These are phyloP conservation scores for Amblyopsis hoosieri DNA, from an alignment of 2,797 vertebrate genomes.

Conservation along the genomic window DNA sequence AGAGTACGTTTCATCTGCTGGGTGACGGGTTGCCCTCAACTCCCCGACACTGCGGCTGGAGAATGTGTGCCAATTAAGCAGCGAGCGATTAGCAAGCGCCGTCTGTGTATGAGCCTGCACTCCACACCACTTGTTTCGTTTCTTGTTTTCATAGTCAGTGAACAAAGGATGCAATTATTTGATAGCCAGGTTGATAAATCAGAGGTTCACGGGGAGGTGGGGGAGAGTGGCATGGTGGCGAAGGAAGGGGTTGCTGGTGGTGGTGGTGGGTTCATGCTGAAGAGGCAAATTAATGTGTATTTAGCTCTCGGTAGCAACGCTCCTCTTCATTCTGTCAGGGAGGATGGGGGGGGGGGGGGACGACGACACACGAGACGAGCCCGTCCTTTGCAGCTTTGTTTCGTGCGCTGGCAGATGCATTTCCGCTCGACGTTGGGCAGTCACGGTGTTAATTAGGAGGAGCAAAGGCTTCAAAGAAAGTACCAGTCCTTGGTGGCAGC, in stretches of 20 bases:
- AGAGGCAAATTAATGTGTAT: neutral
- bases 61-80: constrained; percentile 30
- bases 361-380: neutral
- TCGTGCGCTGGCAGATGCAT: constrained; percentile 19
- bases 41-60: constrained; percentile 22
- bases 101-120: neutral
- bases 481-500: constrained; percentile 20
- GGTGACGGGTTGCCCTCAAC: constrained; percentile 11
- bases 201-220: neutral
- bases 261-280: no score
- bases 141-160: constrained; percentile 21
- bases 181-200: constrained; percentile 21
- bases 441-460: constrained; percentile 38
- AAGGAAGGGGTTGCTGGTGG: neutral
- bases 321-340: neutral
- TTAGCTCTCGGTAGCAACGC: neutral
- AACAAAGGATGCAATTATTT: constrained; percentile 33
- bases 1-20: constrained; percentile 39
- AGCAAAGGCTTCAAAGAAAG: constrained; percentile 40
- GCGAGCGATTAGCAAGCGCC: constrained; percentile 34
- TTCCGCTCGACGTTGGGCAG: constrained; percentile 12
- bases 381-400: constrained; percentile 33
- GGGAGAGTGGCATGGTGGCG: no score
- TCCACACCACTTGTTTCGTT: neutral
- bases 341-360: neutral